phyloP scores from a whole-genome alignment of 2,797 vertebrate genomes.

The Fistularia tabacaria region DNA sequence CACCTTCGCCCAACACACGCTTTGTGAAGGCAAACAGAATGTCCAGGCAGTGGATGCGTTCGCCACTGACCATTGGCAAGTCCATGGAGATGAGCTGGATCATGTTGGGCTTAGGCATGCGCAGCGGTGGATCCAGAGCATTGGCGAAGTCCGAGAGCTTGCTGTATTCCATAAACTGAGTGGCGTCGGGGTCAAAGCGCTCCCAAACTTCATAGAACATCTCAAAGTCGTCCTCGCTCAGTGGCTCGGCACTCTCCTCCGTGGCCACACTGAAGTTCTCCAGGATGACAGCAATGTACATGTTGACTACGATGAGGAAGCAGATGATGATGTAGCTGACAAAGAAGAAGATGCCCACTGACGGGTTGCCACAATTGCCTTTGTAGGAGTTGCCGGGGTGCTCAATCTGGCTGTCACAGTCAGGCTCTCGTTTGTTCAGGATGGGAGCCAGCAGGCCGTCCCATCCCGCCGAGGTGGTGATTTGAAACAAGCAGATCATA shows the following conservation, averaged over 20 bases:
- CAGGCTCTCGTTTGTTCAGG: slow-evolving; percentile 86
- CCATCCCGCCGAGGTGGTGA: slow-evolving; percentile 95
- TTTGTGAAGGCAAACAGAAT: slow-evolving; percentile 99
- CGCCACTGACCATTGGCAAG: slow-evolving; percentile 93
- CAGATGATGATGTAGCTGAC: slow-evolving; percentile 98
- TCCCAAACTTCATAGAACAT: slow-evolving; percentile 99
- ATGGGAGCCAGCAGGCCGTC: slow-evolving; percentile 87
- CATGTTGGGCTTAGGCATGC: slow-evolving; percentile 89
- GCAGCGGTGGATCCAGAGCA: slow-evolving; percentile 86
- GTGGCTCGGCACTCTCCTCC: slow-evolving; percentile 91
- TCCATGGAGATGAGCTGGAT: slow-evolving; percentile 94
- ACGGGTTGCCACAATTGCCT: slow-evolving; percentile 90
- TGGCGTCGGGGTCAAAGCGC: slow-evolving; percentile 91
- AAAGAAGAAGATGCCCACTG: slow-evolving; percentile 91
- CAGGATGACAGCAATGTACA: slow-evolving; percentile 96
- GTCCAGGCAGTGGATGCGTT: slow-evolving; percentile 98
- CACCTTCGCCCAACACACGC: slow-evolving; percentile 90
- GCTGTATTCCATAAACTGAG: slow-evolving; percentile 89
- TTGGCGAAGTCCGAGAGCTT: slow-evolving; percentile 93
- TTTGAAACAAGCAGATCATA: slow-evolving; percentile 96
- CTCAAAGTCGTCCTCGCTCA: slow-evolving; percentile 95
- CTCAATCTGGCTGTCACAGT: slow-evolving; percentile 85
- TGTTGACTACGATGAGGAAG: slow-evolving; percentile 95
- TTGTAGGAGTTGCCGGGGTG: slow-evolving; percentile 85
- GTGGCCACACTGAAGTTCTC: slow-evolving; percentile 97